A percentile compares a stretch with the other conserved stretches of the same genome.
phyloP scores from a whole-genome alignment of 2,888 invertebrate genomes.

The Eupithecia pulchellata region DNA sequence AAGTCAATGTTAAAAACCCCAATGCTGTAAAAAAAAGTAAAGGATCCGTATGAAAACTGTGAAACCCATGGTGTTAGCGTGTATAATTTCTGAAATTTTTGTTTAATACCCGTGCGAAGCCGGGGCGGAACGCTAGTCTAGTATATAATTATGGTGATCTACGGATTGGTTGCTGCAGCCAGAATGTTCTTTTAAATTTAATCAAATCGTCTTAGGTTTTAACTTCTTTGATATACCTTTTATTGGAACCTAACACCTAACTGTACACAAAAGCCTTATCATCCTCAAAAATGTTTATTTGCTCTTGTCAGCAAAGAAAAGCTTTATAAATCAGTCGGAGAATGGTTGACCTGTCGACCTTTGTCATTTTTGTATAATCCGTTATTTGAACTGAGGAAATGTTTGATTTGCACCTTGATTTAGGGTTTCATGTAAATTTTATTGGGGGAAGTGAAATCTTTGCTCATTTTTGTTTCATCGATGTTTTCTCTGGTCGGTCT shows the following conservation, averaged over 20 bases:
- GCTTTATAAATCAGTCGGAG: constrained; percentile 13
- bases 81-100: too few relatives aligned
- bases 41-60: too few relatives aligned
- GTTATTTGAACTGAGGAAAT: constrained; percentile 21
- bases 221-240: not conserved
- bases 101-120: too few relatives aligned
- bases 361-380: constrained; percentile 27
- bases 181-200: too few relatives aligned
- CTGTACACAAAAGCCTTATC: not conserved
- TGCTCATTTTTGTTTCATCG: not conserved
- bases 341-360: constrained; percentile 25
- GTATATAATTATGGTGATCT: not conserved
- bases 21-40: too few relatives aligned
- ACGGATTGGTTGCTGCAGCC: not conserved
- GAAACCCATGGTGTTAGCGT: too few relatives aligned
- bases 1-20: too few relatives aligned
- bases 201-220: too few relatives aligned
- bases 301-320: not conserved
- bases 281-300: not conserved
- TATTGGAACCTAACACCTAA: not conserved
- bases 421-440: constrained; percentile 10
- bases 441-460: constrained; percentile 1
- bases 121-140: too few relatives aligned
- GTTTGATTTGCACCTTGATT: constrained; percentile 15
- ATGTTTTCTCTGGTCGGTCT: not conserved